These are phyloP conservation scores for Polyodon spathula DNA, from an alignment of 2,113 vertebrate species.

Conservation along the genomic window DNA sequence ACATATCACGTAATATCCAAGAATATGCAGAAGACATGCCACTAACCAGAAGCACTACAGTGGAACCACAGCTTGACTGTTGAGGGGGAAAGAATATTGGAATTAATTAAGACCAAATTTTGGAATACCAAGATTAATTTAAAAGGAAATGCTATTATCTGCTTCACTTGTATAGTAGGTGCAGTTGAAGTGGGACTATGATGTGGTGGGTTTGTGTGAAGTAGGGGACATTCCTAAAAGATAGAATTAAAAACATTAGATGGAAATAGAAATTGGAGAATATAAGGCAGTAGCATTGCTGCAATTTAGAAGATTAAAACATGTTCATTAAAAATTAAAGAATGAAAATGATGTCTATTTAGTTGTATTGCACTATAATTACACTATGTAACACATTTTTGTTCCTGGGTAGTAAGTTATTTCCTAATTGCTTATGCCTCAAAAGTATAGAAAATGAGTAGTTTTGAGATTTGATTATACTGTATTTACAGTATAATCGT, in stretches of 20 bases:
- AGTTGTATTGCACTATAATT: background rate
- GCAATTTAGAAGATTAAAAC: background rate
- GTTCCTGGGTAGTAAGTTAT: background rate
- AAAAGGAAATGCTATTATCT: conserved; percentile 7
- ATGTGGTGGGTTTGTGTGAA: conserved; percentile 34
- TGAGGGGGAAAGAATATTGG: conserved; percentile 25
- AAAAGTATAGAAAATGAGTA: background rate
- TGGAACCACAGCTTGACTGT: conserved; percentile 46
- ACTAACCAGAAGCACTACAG: conserved; percentile 50
- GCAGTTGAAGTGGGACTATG: conserved; percentile 12
- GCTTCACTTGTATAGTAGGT: conserved; percentile 10
- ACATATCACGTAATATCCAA: background rate
- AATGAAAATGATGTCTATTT: no score
- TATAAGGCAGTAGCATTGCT: background rate
- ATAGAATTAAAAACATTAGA: conserved; percentile 6
- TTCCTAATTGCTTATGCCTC: no score
- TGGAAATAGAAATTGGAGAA: background rate
- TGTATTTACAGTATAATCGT: background rate
- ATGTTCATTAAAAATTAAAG: no score
- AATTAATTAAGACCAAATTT: conserved; percentile 40
- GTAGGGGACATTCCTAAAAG: conserved; percentile 41
- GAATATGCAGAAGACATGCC: conserved; percentile 4
- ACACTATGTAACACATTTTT: background rate
- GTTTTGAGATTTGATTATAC: background rate
- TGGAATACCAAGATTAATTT: conserved; percentile 22